Conservation (phyloP, 1,140 invertebrate genomes). For the Coptotermes formosanus region DNA sequence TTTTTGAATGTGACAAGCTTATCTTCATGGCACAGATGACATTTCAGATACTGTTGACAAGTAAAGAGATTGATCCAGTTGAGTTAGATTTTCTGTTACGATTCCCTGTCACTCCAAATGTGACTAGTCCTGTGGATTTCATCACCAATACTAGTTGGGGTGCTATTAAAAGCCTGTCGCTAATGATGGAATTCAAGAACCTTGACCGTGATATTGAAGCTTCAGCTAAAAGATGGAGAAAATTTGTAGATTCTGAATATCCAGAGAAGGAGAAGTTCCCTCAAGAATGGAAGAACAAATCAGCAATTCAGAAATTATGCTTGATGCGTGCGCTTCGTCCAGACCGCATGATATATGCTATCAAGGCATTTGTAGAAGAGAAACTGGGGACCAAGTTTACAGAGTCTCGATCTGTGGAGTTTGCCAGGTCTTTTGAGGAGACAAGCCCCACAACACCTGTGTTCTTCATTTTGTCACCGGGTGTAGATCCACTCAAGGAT, state of each 20-base stretch:
- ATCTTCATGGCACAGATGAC: slow-evolving; percentile 88
- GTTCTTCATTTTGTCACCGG: slow-evolving; percentile 93
- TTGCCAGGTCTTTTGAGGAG: slow-evolving; percentile 85
- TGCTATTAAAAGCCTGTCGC: slow-evolving; percentile 76
- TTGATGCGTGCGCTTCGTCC: slow-evolving; percentile 76
- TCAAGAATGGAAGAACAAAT: slow-evolving; percentile 95
- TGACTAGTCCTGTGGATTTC: slow-evolving; percentile 80
- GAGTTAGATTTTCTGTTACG: slow-evolving; percentile 89
- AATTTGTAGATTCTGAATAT: slow-evolving; percentile 86
- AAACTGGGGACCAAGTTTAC: slow-evolving; percentile 82
- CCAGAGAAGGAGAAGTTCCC: slow-evolving; percentile 94
- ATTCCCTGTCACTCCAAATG: slow-evolving; percentile 64
- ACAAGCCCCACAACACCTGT: slow-evolving; percentile 80
- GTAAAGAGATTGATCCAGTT: slow-evolving; percentile 62
- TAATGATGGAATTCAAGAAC: slow-evolving; percentile 78
- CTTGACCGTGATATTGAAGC: slow-evolving; percentile 92
- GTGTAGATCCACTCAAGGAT: slow-evolving; percentile 89
- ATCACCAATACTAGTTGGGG: slow-evolving; percentile 83
- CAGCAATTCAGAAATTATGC: slow-evolving; percentile 81
- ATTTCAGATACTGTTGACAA: slow-evolving; percentile 65
- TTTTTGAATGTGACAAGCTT: slow-evolving; percentile 92
- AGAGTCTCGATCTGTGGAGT: slow-evolving; percentile 72
- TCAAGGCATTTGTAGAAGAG: slow-evolving; percentile 81
- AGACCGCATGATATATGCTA: slow-evolving; percentile 65
- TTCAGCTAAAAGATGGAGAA: slow-evolving; percentile 87